phyloP scores from a whole-genome alignment of 2,113 vertebrate species.

The Sarotherodon lohbergeri region DNA sequence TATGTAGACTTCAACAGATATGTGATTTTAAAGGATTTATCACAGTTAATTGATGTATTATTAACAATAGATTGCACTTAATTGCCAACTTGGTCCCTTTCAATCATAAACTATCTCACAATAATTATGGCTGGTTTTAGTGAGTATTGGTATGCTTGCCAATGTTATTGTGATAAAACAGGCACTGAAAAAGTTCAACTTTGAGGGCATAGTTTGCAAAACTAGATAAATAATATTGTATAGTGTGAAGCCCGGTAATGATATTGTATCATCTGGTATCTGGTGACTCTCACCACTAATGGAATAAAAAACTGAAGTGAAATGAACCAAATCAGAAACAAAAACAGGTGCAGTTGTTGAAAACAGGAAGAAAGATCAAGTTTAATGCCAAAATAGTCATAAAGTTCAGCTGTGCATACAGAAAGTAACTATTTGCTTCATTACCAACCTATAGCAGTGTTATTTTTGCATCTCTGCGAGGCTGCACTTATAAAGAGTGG shows the following conservation, averaged over 20 bases:
- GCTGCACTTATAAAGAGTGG: neutral
- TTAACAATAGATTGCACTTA: neutral
- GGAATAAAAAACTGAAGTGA: neutral
- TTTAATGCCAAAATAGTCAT: neutral
- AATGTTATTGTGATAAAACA: neutral
- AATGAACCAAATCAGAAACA: neutral
- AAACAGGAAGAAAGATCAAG: neutral
- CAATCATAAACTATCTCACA: neutral
- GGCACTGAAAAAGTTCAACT: neutral
- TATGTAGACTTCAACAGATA: neutral
- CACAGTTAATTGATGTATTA: neutral
- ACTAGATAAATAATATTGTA: neutral
- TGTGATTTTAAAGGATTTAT: neutral
- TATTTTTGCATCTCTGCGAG: neutral
- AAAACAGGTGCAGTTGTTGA: neutral
- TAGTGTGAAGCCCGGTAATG: neutral
- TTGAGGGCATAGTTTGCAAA: neutral
- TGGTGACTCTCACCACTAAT: neutral
- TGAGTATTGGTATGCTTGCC: neutral
- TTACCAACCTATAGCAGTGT: neutral
- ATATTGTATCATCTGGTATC: neutral
- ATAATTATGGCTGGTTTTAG: neutral
- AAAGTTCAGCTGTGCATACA: neutral
- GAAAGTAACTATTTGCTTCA: neutral
- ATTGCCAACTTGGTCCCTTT: neutral